Conservation (phyloP, 2,888 invertebrate genomes). For the Chydorus sphaericus region DNA sequence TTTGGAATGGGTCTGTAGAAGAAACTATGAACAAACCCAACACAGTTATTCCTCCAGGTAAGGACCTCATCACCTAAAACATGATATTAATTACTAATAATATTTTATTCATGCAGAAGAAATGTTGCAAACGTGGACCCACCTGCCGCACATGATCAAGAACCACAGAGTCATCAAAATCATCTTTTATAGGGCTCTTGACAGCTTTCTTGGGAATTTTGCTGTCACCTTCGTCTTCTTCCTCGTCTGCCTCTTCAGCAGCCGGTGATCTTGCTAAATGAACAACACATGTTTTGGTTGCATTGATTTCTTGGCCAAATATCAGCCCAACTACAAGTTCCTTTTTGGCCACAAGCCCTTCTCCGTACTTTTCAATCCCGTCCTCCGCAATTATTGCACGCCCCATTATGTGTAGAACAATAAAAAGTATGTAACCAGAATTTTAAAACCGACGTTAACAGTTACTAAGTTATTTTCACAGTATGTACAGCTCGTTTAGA, state of each 20-base stretch:
- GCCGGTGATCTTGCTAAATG: constrained; percentile 66
- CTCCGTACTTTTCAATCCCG: constrained; percentile 48
- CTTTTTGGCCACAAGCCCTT: constrained; percentile 45
- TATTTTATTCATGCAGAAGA: background rate
- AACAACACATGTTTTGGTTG: constrained; percentile 55
- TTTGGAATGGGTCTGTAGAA: constrained; percentile 20
- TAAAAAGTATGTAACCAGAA: too few species aligned
- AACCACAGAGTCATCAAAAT: constrained; percentile 50
- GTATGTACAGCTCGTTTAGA: background rate
- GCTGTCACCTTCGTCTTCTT: constrained; percentile 25
- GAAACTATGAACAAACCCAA: constrained; percentile 63
- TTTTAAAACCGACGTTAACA: too few species aligned
- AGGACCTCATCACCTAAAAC: constrained; percentile 58
- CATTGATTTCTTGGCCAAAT: constrained; percentile 53
- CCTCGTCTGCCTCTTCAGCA: constrained; percentile 28
- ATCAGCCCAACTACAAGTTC: constrained; percentile 56
- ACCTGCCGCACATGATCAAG: constrained; percentile 70
- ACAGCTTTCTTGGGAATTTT: constrained; percentile 30
- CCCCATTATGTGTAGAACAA: constrained; percentile 48
- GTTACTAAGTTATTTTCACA: too few species aligned
- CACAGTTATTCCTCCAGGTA: constrained; percentile 77
- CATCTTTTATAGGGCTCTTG: constrained; percentile 36
- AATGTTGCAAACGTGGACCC: constrained; percentile 7
- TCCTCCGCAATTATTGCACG: constrained; percentile 53
- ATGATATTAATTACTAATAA: background rate